A percentile compares a stretch with the other conserved stretches of the same genome.
Evolutionary conservation across 2,113 vertebrate genomes (phyloP).

Genomic region (Mobula hypostoma): DNA sequence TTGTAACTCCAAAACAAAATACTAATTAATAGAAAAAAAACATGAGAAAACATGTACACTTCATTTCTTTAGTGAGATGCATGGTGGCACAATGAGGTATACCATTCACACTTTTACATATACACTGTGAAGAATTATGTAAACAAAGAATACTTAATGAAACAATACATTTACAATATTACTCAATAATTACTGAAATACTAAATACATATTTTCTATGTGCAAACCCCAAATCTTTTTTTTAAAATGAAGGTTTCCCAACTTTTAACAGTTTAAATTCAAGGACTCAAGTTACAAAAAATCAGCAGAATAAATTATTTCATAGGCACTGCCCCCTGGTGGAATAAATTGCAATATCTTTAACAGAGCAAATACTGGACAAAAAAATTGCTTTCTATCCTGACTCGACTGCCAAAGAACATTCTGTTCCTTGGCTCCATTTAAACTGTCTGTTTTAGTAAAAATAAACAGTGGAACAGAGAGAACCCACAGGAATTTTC

Average conservation of each 20-base stretch:
- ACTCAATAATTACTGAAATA: too few species aligned
- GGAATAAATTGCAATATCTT: conserved; percentile 41
- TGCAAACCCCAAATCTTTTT: not conserved
- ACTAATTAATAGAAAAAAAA: too few species aligned
- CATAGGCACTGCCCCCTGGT: conserved; percentile 55
- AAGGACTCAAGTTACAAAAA: not conserved
- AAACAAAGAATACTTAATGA: too few species aligned
- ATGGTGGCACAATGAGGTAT: too few species aligned
- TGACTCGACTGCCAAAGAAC: conserved; percentile 60
- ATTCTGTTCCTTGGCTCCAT: conserved; percentile 79
- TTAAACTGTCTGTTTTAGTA: conserved; percentile 69
- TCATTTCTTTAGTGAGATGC: too few species aligned
- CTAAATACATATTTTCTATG: not conserved
- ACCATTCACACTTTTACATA: too few species aligned
- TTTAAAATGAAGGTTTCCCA: not conserved
- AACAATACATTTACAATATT: too few species aligned
- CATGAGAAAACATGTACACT: too few species aligned
- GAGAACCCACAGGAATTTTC: conserved; percentile 83
- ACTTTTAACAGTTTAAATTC: not conserved
- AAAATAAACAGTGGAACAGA: conserved; percentile 79
- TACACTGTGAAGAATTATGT: too few species aligned
- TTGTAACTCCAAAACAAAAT: too few species aligned
- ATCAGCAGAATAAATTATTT: not conserved
- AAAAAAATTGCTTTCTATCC: conserved; percentile 49
- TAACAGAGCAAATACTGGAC: conserved; percentile 42